Base-by-base conservation (phyloP, 2,888 invertebrate genomes). In the Masnerella sp. region DNA sequence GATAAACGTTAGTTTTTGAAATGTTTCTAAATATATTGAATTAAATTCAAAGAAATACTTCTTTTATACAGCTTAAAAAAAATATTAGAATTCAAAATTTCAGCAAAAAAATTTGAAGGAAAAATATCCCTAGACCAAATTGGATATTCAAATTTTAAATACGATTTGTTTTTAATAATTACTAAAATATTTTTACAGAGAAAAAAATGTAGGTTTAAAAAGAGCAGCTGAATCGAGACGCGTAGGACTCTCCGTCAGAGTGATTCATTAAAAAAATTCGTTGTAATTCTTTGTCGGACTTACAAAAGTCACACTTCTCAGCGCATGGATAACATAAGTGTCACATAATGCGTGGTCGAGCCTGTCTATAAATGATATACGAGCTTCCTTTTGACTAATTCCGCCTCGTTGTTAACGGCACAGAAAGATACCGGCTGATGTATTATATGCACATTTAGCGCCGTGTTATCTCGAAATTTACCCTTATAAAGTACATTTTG, bases 301-400 rank as follows among this genome's bases (percentile, higher is more conserved):
- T 42, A 43, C 36, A 51, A 59, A 68, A 62, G 47, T 62, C 36
- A 62, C 15, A 43, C 42, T 36, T 59, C 51, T 67, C 54, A 22
- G 36, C 28, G 34, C 58, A 47, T 30, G 61, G 34, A 70, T 69
- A 49, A 56, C 54, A 45, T 64, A 61, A 65, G 36, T 74, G 70
- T 70, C 71, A 69, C 61, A 67, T 71, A 73, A 59, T 71, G 78
- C 71, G 78, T 75, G 68, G 76, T 76, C 68, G 73, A 64, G 61
- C 79, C 79, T 82, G 84, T 84, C 84, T 81, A 84, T 84, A 84
- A 72, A 81, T 83, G 84, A 84, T 83, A 80, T 82, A 84, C 75
- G 81, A 81, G 79, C 79, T 77, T 78, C 74, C 82, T 80, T 82
- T 82, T 83, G 82, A 81, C 77, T 75, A 84, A 84, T 84, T 84